Base-by-base conservation (phyloP, 35 echinoderm and acorn worm species). In the Patiria miniata region DNA sequence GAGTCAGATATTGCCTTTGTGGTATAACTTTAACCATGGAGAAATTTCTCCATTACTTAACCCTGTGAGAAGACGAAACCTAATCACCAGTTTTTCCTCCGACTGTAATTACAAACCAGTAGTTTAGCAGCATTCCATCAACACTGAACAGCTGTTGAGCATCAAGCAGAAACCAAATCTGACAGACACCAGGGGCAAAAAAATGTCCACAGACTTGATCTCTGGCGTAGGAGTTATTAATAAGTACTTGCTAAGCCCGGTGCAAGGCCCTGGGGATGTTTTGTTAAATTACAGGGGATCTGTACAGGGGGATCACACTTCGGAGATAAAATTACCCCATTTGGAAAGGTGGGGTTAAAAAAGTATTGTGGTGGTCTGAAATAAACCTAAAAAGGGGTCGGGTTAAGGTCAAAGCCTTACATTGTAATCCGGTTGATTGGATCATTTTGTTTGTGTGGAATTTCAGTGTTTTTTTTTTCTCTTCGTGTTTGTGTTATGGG, bases 131-230 rank as follows among this genome's bases (percentile, higher is more conserved):
- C 42, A 47, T 47, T 47, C 42, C 42, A 47, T 47, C 42, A 47
- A 47, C 42, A 47, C 42, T 12, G 65, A 26, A 22, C 65, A 73
- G 65, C 65, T 73, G 65, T 73, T 73, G 65, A 23, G 23, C 65
- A 73, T 73, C 65, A 73, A 73, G 19, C 29, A 26, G 26, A 73
- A 73, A 34, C 29, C 65, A 73, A 73, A 73, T 73, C 65, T 32
- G 65, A 73, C 65, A 73, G 65, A 73, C 65, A 26, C 34, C 34
- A 26, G 26, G 23, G 26, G 12, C 4, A 73, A 73, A 73, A 32
- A 73, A 73, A 73, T 28, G 34, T 12, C 65, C 26, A 14, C 15
- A 34, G 7, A 73, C 26, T 73, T 73, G 65, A 73, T 73, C 65
- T 26, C 65, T 73, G 34, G 65, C 26, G 14, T 15, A 30, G 10